Conservation (phyloP, 2,797 vertebrate genomes). For the Ctenopoma kingsleyae region DNA sequence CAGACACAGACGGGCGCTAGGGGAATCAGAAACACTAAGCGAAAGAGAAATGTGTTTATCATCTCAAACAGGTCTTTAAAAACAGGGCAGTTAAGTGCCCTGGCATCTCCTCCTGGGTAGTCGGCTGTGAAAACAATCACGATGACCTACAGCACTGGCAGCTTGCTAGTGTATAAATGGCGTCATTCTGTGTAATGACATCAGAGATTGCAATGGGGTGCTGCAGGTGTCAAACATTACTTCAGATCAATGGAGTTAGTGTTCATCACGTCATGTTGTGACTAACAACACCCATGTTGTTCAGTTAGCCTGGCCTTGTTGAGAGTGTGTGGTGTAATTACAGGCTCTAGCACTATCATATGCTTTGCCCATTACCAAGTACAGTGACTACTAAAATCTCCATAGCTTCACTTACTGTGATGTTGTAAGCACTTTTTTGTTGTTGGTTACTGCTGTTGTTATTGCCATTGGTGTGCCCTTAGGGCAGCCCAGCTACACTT, state of each 20-base stretch:
- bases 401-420: conserved; percentile 58
- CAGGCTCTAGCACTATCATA: conserved; percentile 44
- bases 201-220: conserved; percentile 36
- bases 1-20: neutral
- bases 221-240: conserved; percentile 66
- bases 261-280: conserved; percentile 50
- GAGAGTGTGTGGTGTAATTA: conserved; percentile 55
- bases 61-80: conserved; percentile 40
- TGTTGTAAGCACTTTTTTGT: conserved; percentile 51
- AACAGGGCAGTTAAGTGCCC: conserved; percentile 10
- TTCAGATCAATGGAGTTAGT: conserved; percentile 52
- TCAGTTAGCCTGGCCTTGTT: conserved; percentile 70
- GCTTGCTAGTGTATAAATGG: conserved; percentile 25
- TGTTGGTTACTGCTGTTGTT: conserved; percentile 73
- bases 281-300: conserved; percentile 61
- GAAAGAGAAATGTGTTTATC: conserved; percentile 35
- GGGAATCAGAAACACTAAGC: conserved; percentile 12
- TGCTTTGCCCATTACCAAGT: conserved; percentile 41
- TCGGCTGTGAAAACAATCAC: conserved; percentile 50
- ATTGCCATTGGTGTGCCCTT: conserved; percentile 59
- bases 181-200: conserved; percentile 37
- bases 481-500: conserved; percentile 49
- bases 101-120: conserved; percentile 41
- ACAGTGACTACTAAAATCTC: conserved; percentile 27
- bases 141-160: conserved; percentile 39